Evolutionary conservation across 2,888 invertebrate species (phyloP).

Genomic region (Rhagophthalmus giganteus): DNA sequence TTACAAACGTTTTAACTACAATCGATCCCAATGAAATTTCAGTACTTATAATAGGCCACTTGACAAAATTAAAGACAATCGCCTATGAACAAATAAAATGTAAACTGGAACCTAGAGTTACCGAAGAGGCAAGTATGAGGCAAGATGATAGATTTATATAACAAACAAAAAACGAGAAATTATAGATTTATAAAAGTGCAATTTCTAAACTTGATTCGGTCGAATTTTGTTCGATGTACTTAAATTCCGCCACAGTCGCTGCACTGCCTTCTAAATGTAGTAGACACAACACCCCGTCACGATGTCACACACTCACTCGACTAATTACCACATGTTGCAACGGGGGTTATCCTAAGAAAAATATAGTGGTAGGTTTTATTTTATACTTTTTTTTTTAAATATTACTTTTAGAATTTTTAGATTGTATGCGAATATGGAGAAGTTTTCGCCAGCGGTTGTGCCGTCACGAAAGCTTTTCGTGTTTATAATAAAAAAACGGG

Average conservation of each 20-base stretch:
- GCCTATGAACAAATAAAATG: constrained; percentile 66
- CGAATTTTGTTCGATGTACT: constrained; percentile 74
- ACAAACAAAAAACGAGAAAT: background rate
- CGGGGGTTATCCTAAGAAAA: background rate
- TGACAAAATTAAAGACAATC: constrained; percentile 69
- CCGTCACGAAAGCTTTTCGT: constrained; percentile 79
- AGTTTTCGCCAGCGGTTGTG: constrained; percentile 76
- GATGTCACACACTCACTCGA: constrained; percentile 75
- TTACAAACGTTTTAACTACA: constrained; percentile 60
- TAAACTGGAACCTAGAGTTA: constrained; percentile 74
- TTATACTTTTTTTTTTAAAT: no score
- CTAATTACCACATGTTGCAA: constrained; percentile 55
- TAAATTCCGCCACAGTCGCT: constrained; percentile 74
- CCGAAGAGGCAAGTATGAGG: constrained; percentile 64
- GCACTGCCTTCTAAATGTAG: constrained; percentile 76
- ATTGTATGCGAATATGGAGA: constrained; percentile 78
- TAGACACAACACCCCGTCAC: constrained; percentile 78
- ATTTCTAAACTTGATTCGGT: constrained; percentile 69
- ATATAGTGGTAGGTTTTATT: background rate
- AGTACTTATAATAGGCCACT: constrained; percentile 78
- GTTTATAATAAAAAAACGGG: constrained; percentile 65
- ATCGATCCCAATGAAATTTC: constrained; percentile 69
- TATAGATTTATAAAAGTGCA: constrained; percentile 64
- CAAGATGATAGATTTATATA: constrained; percentile 15
- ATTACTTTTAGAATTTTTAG: no score